A percentile compares a stretch with the other conserved stretches of the same genome.
Evolutionary conservation across 2,888 invertebrate species (phyloP).

Genomic region (Epinotia brunnichana): DNA sequence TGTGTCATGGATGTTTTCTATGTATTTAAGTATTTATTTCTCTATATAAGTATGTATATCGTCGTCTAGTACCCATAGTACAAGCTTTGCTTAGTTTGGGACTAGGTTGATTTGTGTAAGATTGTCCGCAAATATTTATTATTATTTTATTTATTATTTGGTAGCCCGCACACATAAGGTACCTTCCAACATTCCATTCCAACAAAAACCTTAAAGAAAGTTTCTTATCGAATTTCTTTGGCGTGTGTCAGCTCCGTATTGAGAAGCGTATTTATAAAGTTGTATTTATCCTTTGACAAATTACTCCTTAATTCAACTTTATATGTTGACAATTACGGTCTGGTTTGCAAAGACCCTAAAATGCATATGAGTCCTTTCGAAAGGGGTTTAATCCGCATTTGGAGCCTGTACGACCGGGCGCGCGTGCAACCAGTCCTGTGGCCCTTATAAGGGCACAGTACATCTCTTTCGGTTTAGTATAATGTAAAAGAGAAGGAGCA

Average conservation of each 20-base stretch:
- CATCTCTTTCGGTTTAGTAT: conserved; percentile 12
- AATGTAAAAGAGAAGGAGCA: conserved; percentile 4
- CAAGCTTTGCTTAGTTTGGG: no score
- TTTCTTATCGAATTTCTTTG: conserved; percentile 35
- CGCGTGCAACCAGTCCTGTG: conserved; percentile 28
- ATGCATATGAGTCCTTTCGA: neutral
- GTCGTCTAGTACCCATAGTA: no score
- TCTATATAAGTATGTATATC: no score
- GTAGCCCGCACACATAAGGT: neutral
- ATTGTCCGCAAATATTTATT: no score
- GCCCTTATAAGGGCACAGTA: conserved; percentile 20
- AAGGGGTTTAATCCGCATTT: conserved; percentile 2
- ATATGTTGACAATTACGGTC: neutral
- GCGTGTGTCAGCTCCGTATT: conserved; percentile 17
- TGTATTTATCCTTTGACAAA: neutral
- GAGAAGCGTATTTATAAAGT: conserved; percentile 15
- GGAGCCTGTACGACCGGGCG: conserved; percentile 22
- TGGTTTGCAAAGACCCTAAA: neutral
- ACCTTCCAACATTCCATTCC: conserved; percentile 15
- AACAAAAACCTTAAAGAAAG: conserved; percentile 30
- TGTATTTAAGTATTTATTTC: no score
- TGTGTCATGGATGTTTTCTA: no score
- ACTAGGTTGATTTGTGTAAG: no score
- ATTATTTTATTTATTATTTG: neutral
- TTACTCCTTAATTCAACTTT: neutral